These are phyloP conservation scores for Prietella phreatophila DNA, from an alignment of 2,113 vertebrate species.

Conservation along the genomic window DNA sequence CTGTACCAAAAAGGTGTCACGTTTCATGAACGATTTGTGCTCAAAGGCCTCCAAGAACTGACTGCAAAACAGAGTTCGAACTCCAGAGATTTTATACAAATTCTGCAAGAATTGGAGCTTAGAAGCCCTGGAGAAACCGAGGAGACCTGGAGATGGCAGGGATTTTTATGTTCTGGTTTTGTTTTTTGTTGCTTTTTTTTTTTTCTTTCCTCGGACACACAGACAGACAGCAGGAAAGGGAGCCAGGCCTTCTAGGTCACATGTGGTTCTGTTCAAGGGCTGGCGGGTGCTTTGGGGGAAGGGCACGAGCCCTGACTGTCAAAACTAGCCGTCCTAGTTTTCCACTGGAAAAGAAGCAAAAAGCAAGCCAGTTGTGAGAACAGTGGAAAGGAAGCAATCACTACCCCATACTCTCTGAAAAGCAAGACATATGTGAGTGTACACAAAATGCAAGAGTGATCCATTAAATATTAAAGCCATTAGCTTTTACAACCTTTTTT, in stretches of 20 bases:
- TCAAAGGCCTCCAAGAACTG: constrained; percentile 40
- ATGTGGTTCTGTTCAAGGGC: constrained; percentile 80
- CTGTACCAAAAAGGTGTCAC: constrained; percentile 31
- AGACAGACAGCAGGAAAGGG: constrained; percentile 65
- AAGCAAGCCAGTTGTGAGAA: neutral
- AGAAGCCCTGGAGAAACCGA: constrained; percentile 55
- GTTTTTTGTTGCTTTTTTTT: constrained; percentile 54
- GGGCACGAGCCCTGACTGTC: constrained; percentile 96
- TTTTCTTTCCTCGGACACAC: constrained; percentile 62
- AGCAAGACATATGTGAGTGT: neutral
- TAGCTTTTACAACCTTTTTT: constrained; percentile 12
- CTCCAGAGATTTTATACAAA: constrained; percentile 47
- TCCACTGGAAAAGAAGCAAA: constrained; percentile 79
- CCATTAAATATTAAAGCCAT: constrained; percentile 3
- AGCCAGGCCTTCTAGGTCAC: constrained; percentile 59
- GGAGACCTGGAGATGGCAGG: constrained; percentile 49
- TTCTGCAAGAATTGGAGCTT: constrained; percentile 52
- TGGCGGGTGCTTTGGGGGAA: constrained; percentile 87
- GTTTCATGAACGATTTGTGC: constrained; percentile 31
- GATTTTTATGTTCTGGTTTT: constrained; percentile 28
- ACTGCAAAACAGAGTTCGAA: constrained; percentile 33
- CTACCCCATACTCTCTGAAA: neutral
- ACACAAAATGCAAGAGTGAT: neutral
- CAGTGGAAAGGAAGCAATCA: neutral
- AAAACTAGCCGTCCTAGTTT: constrained; percentile 91